Evolutionary conservation across 2,888 invertebrate species (phyloP), one percentile per base, ranked within the genome.

Genomic region (Pseudoips prasinana): DNA sequence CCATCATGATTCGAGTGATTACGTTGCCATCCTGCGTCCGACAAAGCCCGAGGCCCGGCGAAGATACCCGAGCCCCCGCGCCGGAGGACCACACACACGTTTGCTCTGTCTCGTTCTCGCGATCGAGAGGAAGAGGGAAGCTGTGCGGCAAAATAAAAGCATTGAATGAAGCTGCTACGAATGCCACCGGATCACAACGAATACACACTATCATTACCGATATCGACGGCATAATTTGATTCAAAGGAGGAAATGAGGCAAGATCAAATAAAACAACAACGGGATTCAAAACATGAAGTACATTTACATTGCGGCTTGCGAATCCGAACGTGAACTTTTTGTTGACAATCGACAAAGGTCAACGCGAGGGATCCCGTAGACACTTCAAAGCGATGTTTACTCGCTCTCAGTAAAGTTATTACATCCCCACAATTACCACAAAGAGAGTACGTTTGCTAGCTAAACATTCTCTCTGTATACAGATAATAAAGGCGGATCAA

Each of bases 401-500:
- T 34, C 44, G 54, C 45, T 58, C 55, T 68, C 64, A 64, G 58
- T 64, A 58, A 66, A 66, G 62, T 73, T 64, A 72, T 75, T 69
- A 70, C 65, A 68, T 64, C 63, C 59, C 63, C 58, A 73, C 74
- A 75, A 76, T 75, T 56, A 74, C 73, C 67, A 78, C 72, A 78
- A 79, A 80, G 69, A 64, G 66, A 73, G 70, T 69, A 62, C 72
- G 75, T 79, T 75, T 74, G 73, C 75, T 74, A 73, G 76, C 61
- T 69, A 79, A 83, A 85, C 76, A 82, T 75, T 74, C 66, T 55
- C 70, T 78, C 68, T 74, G 75, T 82, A 73, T 75, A 83, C 79
- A 82, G 78, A 84, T 83, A 84, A 82, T 87, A 85, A 86, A 87
- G 82, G 75, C 70, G 86, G 85, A 85, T 86, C 83, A 86, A 86